These are phyloP conservation scores for Pelusios castaneus DNA, from an alignment of 2,113 vertebrate species.

Conservation along the genomic window DNA sequence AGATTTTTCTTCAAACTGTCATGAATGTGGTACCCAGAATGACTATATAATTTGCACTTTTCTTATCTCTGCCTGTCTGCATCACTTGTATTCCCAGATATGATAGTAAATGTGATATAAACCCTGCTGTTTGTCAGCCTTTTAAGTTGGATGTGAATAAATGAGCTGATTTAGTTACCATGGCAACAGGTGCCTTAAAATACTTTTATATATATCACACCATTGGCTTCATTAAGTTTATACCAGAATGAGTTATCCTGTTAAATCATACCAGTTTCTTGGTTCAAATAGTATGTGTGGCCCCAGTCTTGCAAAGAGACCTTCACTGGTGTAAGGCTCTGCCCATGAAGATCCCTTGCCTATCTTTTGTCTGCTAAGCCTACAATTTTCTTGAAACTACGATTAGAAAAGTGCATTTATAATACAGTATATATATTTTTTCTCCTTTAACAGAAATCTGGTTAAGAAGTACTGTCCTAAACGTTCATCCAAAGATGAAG, in stretches of 20 bases:
- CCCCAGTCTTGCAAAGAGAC: neutral
- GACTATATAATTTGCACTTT: neutral
- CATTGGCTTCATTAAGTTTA: neutral
- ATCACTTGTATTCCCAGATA: neutral
- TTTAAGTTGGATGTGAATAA: neutral
- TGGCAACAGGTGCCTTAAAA: neutral
- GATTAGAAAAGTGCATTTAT: neutral
- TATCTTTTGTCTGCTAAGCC: neutral
- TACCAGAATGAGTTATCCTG: neutral
- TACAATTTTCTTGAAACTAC: neutral
- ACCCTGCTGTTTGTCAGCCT: neutral
- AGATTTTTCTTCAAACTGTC: neutral
- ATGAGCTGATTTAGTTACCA: neutral
- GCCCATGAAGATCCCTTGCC: neutral
- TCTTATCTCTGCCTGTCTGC: neutral
- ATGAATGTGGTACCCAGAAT: neutral
- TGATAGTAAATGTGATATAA: neutral
- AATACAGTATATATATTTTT: neutral
- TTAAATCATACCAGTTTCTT: neutral
- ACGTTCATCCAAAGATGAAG: conserved; percentile 95
- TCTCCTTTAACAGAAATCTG: conserved; percentile 84
- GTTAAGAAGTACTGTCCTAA: conserved; percentile 98
- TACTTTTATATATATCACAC: neutral
- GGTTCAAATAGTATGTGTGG: neutral
- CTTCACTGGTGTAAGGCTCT: neutral